Percentiles rank a stretch among this genome's conserved stretches.
Conservation (phyloP, 2,888 invertebrate species). For the Glyphotaelius pellucidus region DNA sequence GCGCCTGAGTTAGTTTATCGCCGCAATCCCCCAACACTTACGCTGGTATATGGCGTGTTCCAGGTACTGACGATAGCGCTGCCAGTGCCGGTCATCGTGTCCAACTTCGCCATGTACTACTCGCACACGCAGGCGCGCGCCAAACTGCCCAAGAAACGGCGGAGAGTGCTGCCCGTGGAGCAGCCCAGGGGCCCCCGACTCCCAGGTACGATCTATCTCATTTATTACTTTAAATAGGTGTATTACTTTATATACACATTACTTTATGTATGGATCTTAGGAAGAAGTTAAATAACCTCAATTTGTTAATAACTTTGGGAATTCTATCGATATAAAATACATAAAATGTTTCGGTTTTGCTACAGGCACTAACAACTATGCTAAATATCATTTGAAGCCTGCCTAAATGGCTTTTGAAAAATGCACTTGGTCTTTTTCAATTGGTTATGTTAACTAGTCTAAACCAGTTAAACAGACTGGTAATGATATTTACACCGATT, state of each 20-base stretch:
- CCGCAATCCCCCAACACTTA: not conserved
- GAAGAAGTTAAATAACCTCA: not conserved
- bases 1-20: not conserved
- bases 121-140: conserved; percentile 98
- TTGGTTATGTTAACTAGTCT: no score
- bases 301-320: not conserved
- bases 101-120: conserved; percentile 98
- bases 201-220: conserved; percentile 68
- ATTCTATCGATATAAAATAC: no score
- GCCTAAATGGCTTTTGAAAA: no score
- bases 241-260: no score
- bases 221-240: not conserved
- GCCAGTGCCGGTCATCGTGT: conserved; percentile 99
- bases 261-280: not conserved
- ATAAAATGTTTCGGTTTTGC: no score
- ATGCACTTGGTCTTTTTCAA: no score
- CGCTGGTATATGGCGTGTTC: conserved; percentile 3
- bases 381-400: no score
- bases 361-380: no score
- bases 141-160: conserved; percentile 98
- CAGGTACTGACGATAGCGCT: conserved; percentile 94
- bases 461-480: not conserved
- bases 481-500: not conserved
- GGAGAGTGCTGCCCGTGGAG: conserved; percentile 97
- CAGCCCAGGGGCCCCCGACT: conserved; percentile 86